Conservation (phyloP, 92 coral and sea anemone genomes). For the Hydrozoanthus gracilis region DNA sequence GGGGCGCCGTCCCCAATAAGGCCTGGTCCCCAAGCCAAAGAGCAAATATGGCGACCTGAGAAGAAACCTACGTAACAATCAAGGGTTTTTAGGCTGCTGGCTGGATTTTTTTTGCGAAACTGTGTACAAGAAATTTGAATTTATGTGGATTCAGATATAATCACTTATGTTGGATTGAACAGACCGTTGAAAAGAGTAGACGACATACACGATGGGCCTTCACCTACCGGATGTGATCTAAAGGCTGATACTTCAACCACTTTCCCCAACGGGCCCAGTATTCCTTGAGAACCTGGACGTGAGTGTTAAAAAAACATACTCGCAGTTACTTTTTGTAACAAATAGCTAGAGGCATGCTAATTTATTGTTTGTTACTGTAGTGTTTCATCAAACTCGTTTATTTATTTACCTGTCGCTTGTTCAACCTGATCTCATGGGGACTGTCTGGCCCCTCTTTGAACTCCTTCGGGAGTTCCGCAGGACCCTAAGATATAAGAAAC, state of each 20-base stretch:
- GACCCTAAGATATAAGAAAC: conserved; percentile 69
- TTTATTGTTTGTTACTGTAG: too few species aligned
- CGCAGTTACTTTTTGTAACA: too few species aligned
- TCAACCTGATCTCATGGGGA: conserved; percentile 89
- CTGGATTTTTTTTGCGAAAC: too few species aligned
- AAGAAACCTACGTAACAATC: too few species aligned
- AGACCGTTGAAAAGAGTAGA: background rate
- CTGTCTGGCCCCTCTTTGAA: conserved; percentile 85
- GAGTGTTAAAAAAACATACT: too few species aligned
- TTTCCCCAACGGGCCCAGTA: conserved; percentile 99
- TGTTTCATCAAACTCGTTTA: too few species aligned
- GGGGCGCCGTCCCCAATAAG: background rate
- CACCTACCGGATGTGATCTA: conserved; percentile 89
- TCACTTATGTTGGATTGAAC: too few species aligned
- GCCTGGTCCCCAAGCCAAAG: conserved; percentile 1
- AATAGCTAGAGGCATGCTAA: too few species aligned
- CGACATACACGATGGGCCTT: background rate
- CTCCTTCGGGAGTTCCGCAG: conserved; percentile 84
- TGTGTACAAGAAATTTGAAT: too few species aligned
- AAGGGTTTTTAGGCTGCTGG: too few species aligned
- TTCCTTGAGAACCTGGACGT: conserved; percentile 83
- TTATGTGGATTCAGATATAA: too few species aligned
- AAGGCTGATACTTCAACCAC: conserved; percentile 96
- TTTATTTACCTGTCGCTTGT: conserved; percentile 80
- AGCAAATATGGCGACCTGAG: too few species aligned